These are phyloP conservation scores for Trisateles emortualis DNA, from an alignment of 2,888 invertebrate species.

Conservation along the genomic window DNA sequence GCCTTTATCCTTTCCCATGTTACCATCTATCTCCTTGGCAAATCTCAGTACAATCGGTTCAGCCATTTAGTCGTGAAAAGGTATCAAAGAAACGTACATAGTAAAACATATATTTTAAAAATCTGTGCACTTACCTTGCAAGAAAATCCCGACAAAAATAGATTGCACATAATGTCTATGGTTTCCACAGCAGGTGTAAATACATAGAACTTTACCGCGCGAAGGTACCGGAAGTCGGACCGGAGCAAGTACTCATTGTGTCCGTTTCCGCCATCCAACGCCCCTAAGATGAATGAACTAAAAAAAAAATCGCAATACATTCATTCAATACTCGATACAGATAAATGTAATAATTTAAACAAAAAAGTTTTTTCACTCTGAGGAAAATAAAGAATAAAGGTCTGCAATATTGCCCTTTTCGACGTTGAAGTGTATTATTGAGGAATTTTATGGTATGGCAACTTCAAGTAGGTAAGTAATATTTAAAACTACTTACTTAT, in stretches of 20 bases:
- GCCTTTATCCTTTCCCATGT: too few relatives aligned
- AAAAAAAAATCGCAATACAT: slow-evolving; percentile 35
- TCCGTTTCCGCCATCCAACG: slow-evolving; percentile 75
- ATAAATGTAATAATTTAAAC: slow-evolving; percentile 33
- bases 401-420: not conserved
- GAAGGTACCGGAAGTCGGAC: slow-evolving; percentile 76
- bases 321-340: slow-evolving; percentile 23
- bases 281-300: slow-evolving; percentile 64
- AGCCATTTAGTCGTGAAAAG: too few relatives aligned
- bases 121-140: too few relatives aligned
- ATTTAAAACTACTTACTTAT: not conserved
- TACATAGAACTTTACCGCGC: slow-evolving; percentile 26
- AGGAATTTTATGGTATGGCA: not conserved
- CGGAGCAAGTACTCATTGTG: slow-evolving; percentile 73
- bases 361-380: not conserved
- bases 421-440: not conserved
- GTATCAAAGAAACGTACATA: too few relatives aligned
- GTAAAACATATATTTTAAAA: too few relatives aligned
- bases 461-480: not conserved
- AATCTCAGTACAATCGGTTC: too few relatives aligned
- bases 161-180: too few relatives aligned
- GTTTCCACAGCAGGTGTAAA: slow-evolving; percentile 27
- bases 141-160: too few relatives aligned
- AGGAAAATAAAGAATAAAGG: not conserved
- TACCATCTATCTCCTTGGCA: too few relatives aligned